phyloP scores from a whole-genome alignment of 2,113 vertebrate genomes.

The Actinemys pallida region DNA sequence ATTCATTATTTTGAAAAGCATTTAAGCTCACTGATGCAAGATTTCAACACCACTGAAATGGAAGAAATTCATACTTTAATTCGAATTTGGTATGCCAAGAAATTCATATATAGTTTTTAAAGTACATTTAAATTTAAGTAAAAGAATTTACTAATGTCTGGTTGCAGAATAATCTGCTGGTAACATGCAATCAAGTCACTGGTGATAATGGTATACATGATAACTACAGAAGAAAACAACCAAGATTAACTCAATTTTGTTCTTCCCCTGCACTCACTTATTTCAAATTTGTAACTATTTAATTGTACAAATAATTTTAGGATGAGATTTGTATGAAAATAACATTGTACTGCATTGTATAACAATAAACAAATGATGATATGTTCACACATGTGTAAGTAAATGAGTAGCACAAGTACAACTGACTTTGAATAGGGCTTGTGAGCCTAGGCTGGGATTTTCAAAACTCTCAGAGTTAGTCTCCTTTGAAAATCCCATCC shows the following conservation, averaged over 20 bases:
- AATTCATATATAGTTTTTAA: neutral
- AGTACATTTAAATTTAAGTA: neutral
- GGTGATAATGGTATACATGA: neutral
- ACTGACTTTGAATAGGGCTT: neutral
- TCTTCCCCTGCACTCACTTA: neutral
- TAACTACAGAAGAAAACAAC: neutral
- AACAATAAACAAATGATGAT: neutral
- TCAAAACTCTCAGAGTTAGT: neutral
- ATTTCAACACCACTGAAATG: slow-evolving; percentile 20
- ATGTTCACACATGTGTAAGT: neutral
- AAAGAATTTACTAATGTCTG: neutral
- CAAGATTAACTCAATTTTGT: neutral
- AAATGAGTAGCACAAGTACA: neutral
- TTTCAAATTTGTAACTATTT: neutral
- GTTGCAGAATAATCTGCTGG: neutral
- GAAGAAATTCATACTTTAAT: neutral
- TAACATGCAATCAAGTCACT: neutral
- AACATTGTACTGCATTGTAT: neutral
- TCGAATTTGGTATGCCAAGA: neutral
- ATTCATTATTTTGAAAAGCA: slow-evolving; percentile 1
- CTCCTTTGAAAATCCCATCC: neutral
- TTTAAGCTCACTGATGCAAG: neutral
- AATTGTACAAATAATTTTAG: neutral
- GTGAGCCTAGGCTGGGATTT: neutral
- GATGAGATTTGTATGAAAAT: slow-evolving; percentile 10